Conservation (phyloP, 2,797 vertebrate genomes). For the Protosalanx chinensis region DNA sequence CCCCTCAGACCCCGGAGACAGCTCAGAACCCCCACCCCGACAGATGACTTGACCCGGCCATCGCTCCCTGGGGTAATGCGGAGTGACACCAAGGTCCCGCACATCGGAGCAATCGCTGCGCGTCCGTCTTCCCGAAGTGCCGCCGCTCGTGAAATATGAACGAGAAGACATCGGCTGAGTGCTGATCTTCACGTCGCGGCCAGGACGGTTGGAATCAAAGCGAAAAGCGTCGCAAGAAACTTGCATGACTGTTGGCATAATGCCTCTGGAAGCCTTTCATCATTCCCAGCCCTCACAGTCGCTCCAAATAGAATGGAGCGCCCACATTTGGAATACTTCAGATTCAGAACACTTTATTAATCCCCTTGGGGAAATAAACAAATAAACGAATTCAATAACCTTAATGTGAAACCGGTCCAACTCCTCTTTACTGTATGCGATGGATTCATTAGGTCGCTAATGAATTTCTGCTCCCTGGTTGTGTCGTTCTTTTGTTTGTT, state of each 20-base stretch:
- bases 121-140: conserved; percentile 21
- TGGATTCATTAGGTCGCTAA: not conserved
- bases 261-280: conserved; percentile 3
- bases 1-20: too few relatives aligned
- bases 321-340: not conserved
- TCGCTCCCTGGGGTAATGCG: conserved; percentile 52
- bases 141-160: conserved; percentile 22
- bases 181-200: conserved; percentile 27
- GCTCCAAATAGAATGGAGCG: conserved; percentile 7
- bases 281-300: not conserved
- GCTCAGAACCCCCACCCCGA: conserved; percentile 17
- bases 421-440: not conserved
- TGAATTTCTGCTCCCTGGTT: not conserved
- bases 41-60: conserved; percentile 52
- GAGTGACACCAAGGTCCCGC: conserved; percentile 48
- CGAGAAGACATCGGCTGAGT: conserved; percentile 15
- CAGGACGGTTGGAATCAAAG: conserved; percentile 43
- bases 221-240: conserved; percentile 24
- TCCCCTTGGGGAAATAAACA: too few relatives aligned
- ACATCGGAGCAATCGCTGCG: conserved; percentile 30
- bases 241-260: conserved; percentile 18
- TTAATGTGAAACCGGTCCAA: not conserved
- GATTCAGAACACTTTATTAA: too few relatives aligned
- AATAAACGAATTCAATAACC: not conserved
- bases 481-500: not conserved